phyloP scores from a whole-genome alignment of 2,113 vertebrate genomes.

The Megaceryle maxima region DNA sequence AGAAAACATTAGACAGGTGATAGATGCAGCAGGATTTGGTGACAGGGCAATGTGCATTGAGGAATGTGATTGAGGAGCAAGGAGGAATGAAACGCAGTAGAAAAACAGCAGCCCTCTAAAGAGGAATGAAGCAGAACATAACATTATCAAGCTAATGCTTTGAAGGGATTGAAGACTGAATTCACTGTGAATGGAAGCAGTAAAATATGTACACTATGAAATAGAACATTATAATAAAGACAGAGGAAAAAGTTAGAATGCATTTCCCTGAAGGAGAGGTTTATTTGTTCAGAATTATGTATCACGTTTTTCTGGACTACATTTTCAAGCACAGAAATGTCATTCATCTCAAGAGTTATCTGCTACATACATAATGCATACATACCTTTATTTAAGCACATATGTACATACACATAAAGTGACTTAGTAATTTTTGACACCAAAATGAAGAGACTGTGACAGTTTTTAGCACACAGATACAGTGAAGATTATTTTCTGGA shows the following conservation, averaged over 20 bases:
- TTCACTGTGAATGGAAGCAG: conserved; percentile 41
- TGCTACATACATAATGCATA: neutral
- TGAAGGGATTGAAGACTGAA: conserved; percentile 8
- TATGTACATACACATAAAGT: neutral
- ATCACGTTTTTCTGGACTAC: neutral
- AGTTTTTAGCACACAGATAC: neutral
- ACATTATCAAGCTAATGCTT: conserved; percentile 44
- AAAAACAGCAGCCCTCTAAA: neutral
- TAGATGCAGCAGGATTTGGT: neutral
- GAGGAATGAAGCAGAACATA: conserved; percentile 26
- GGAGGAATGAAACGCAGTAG: conserved; percentile 10
- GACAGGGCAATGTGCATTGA: neutral
- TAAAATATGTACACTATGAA: neutral
- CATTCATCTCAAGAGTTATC: neutral
- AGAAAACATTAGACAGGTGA: neutral
- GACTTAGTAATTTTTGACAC: neutral
- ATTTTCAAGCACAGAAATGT: neutral
- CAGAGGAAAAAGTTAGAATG: neutral
- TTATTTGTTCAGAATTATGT: neutral
- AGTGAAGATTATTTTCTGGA: neutral
- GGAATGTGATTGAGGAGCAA: neutral
- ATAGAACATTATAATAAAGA: neutral
- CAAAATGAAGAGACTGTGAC: neutral
- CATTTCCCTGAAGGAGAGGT: neutral
- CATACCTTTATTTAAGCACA: neutral